Base-by-base conservation (phyloP, 1,140 invertebrate species). In the Ceratina japonica region DNA sequence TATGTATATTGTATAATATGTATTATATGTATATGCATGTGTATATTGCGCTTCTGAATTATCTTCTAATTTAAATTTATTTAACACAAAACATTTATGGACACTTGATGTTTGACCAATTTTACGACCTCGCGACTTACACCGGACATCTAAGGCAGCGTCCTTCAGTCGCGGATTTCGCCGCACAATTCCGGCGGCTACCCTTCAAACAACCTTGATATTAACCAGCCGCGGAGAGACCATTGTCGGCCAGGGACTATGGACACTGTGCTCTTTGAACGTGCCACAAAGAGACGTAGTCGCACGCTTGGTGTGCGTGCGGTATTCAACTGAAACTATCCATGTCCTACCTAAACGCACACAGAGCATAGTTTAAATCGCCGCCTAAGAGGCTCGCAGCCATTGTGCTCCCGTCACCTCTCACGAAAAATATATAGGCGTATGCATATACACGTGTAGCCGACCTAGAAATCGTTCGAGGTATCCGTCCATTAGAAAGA, bases 161-260 rank as follows among this genome's bases (percentile, higher is more conserved):
- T 70, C 22, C 52, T 69, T n/a, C 12, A 20, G 18, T 49, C 75
- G 84, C 82, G 75, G 51, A 61, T 74, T 72, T 27, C 75, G 69
- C 20, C 44, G 63, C 68, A 58, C 80, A 64, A 37, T 64, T 54
- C 24, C 66, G 37, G 24, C 49, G 80, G 69, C 85, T 85, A 88
- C 83, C 85, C 87, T 89, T 86, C 80, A 86, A 87, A 85, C 79
- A 89, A 88, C 88, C 89, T 90, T 89, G 87, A 90, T 90, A 89
- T 89, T 89, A 89, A 89, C 85, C 87, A 89, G 84, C 87, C 71
- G 80, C 82, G 83, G 75, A 86, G 84, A 71, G 86, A 73, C 87
- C 82, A 88, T 88, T 88, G 87, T 88, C 80, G 83, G 65, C 16
- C 68, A 70, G 18, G 80, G 78, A 87, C 86, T 86, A 88, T 87